Percentiles rank a stretch among this genome's conserved stretches.
Conservation (phyloP, 2,113 vertebrate genomes). For the Callospermophilus lateralis region DNA sequence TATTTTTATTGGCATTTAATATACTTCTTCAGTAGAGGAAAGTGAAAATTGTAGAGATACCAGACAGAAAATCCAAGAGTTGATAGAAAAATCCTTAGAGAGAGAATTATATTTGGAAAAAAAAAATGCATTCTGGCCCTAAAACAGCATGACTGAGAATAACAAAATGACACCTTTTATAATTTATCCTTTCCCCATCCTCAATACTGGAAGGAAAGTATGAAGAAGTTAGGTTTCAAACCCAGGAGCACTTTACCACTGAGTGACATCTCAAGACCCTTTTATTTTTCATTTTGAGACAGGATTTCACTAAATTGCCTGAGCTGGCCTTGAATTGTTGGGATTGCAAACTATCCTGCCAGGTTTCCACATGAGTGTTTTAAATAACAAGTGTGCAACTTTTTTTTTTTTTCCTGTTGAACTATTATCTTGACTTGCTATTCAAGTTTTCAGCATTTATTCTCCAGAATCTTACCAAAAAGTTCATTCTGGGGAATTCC, state of each 20-base stretch:
- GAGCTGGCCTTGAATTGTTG: too few relatives aligned
- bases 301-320: too few relatives aligned
- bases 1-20: background rate
- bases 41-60: background rate
- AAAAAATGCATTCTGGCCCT: background rate
- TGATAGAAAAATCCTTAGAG: background rate
- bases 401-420: background rate
- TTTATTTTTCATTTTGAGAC: too few relatives aligned
- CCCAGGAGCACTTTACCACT: too few relatives aligned
- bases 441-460: too few relatives aligned
- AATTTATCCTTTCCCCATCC: too few relatives aligned
- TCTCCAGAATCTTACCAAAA: too few relatives aligned
- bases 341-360: background rate
- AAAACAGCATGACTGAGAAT: background rate
- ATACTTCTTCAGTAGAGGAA: background rate
- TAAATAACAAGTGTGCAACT: background rate
- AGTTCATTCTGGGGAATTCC: too few relatives aligned
- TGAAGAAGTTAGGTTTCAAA: background rate
- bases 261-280: too few relatives aligned
- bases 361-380: too few relatives aligned
- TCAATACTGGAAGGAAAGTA: background rate
- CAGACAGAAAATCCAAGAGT: background rate
- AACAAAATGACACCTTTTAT: background rate
- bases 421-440: too few relatives aligned
- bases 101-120: background rate